Evolutionary conservation across 2,797 vertebrate species (phyloP).

Genomic region (Streptopelia turtur): DNA sequence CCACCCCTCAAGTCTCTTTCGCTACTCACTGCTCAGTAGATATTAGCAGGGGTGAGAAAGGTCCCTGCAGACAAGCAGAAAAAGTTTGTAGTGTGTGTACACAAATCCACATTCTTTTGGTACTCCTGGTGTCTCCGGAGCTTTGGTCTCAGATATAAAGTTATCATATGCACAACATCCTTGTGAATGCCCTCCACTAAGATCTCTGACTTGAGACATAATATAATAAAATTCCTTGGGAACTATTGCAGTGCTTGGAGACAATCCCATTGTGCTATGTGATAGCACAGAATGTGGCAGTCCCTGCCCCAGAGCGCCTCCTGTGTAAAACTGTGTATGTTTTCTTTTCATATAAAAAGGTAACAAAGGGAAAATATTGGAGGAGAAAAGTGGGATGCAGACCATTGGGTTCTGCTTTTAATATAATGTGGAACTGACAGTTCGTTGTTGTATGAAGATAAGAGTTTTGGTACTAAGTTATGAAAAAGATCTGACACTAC

Average conservation of each 20-base stretch:
- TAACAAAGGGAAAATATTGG: background rate
- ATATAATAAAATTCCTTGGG: background rate
- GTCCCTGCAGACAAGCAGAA: background rate
- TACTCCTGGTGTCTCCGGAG: background rate
- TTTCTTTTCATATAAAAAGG: background rate
- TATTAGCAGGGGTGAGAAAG: background rate
- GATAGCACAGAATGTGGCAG: background rate
- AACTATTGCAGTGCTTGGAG: background rate
- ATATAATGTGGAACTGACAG: background rate
- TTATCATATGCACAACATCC: background rate
- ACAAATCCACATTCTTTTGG: background rate
- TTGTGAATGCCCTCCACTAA: background rate
- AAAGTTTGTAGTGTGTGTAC: background rate
- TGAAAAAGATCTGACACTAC: background rate
- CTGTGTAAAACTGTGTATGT: background rate
- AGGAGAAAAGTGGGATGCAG: background rate
- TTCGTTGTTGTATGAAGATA: background rate
- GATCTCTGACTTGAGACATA: background rate
- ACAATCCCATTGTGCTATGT: background rate
- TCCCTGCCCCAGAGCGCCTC: background rate
- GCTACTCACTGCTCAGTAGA: background rate
- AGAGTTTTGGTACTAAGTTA: background rate
- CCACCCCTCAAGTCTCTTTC: background rate
- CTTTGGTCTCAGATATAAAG: background rate
- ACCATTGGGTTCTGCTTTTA: background rate